Percentiles rank a stretch among this genome's conserved stretches.
These are phyloP conservation scores for Melipona beecheii DNA, from an alignment of 2,888 invertebrate species.

Conservation along the genomic window DNA sequence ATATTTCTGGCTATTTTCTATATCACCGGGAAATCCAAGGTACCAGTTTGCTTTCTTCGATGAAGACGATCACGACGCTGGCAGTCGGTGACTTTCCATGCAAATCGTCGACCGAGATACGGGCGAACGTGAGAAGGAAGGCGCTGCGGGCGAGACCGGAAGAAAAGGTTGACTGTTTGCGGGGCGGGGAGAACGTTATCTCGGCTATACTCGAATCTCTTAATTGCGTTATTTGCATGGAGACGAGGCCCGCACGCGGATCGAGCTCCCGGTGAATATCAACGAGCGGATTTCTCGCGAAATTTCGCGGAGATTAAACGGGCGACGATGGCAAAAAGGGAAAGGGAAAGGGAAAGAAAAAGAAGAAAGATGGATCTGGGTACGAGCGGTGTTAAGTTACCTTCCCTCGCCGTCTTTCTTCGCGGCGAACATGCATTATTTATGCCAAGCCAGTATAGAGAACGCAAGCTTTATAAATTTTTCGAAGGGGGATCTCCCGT, in stretches of 20 bases:
- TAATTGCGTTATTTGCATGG: constrained; percentile 74
- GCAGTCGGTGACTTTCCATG: constrained; percentile 29
- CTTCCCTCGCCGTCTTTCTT: constrained; percentile 19
- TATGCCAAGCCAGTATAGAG: constrained; percentile 29
- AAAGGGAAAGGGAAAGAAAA: too few relatives aligned
- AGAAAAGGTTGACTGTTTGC: constrained; percentile 50
- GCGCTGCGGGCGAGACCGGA: constrained; percentile 25
- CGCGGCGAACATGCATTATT: constrained; percentile 52
- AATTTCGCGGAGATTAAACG: constrained; percentile 51
- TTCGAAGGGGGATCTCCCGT: constrained; percentile 26
- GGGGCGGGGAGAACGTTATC: constrained; percentile 65
- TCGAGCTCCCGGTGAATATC: constrained; percentile 58
- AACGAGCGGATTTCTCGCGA: constrained; percentile 60
- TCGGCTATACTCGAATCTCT: constrained; percentile 70
- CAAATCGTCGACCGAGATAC: constrained; percentile 35
- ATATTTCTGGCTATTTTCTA: background rate
- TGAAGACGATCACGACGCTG: constrained; percentile 9
- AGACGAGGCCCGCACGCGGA: constrained; percentile 48
- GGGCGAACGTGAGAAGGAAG: background rate
- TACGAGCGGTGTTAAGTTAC: constrained; percentile 43
- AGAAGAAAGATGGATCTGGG: background rate
- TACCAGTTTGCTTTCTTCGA: background rate
- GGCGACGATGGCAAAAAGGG: constrained; percentile 30
- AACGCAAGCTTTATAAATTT: constrained; percentile 47
- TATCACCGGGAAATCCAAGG: background rate